phyloP scores from a whole-genome alignment of 2,888 invertebrate genomes.

The Lasius platythorax region DNA sequence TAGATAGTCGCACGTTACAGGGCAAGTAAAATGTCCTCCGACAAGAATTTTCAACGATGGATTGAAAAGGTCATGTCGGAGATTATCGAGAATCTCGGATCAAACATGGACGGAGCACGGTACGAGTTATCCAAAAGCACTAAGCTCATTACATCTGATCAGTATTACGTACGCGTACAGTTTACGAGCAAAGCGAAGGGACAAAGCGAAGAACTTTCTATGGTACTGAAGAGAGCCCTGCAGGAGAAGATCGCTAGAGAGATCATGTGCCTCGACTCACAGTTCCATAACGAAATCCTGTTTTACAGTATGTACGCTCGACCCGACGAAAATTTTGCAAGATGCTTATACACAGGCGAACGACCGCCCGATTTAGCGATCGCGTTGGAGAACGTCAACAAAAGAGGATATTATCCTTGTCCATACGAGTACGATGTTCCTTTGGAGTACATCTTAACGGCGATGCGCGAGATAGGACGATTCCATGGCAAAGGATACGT shows the following conservation, averaged over 20 bases:
- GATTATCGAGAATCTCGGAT: constrained; percentile 54
- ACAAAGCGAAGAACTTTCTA: neutral
- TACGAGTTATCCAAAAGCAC: constrained; percentile 64
- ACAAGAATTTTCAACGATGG: neutral
- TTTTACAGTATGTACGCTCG: constrained; percentile 76
- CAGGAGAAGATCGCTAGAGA: fast-evolving
- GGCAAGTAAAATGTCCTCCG: neutral
- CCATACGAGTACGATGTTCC: constrained; percentile 65
- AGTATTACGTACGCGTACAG: constrained; percentile 67
- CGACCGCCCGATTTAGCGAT: constrained; percentile 67
- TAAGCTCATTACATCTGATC: constrained; percentile 67
- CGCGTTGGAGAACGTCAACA: constrained; percentile 75
- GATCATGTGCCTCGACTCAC: neutral
- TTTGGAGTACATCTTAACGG: constrained; percentile 74
- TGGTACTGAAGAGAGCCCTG: constrained; percentile 71
- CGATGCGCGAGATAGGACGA: constrained; percentile 76
- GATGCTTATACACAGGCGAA: constrained; percentile 60
- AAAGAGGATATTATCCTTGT: constrained; percentile 69
- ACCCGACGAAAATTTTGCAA: constrained; percentile 58
- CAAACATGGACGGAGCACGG: constrained; percentile 34
- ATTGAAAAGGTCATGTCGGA: constrained; percentile 63
- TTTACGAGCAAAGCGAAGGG: constrained; percentile 23
- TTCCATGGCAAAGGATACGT: constrained; percentile 80
- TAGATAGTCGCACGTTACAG: neutral
- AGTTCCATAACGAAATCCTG: constrained; percentile 81